Conservation (phyloP, 2,797 vertebrate species). For the Holocentrus rufus region DNA sequence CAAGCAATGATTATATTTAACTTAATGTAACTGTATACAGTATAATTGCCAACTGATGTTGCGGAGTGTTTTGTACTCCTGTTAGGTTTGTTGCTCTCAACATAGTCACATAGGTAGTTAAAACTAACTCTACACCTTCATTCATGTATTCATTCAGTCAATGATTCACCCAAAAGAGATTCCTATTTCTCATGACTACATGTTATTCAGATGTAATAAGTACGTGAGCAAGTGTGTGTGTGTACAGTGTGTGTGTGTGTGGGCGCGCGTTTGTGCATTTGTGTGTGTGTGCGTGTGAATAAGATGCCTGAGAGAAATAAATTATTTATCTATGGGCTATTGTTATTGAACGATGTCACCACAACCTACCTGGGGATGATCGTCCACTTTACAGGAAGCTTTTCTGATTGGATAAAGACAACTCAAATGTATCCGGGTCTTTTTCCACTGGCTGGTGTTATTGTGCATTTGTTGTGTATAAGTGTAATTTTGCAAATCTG, state of each 20-base stretch:
- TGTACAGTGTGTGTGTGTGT: constrained; percentile 42
- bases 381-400: constrained; percentile 36
- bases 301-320: constrained; percentile 56
- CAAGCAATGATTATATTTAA: constrained; percentile 75
- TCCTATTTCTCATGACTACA: constrained; percentile 42
- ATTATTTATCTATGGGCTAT: constrained; percentile 74
- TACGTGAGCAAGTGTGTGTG: constrained; percentile 48
- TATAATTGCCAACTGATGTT: constrained; percentile 74
- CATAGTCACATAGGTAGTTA: constrained; percentile 52
- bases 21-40: constrained; percentile 74
- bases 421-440: constrained; percentile 52
- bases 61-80: constrained; percentile 77
- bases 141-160: constrained; percentile 37
- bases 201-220: constrained; percentile 66
- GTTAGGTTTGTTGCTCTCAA: constrained; percentile 68
- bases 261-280: constrained; percentile 17
- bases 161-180: constrained; percentile 48
- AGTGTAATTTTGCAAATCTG: constrained; percentile 82
- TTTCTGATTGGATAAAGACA: constrained; percentile 54
- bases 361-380: constrained; percentile 31
- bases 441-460: constrained; percentile 78
- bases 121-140: constrained; percentile 29
- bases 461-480: constrained; percentile 84
- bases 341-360: constrained; percentile 59
- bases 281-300: constrained; percentile 42